A percentile compares a stretch with the other conserved stretches of the same genome.
These are phyloP conservation scores for Agonopterix alstromeriana DNA, from an alignment of 2,888 invertebrate genomes.

Conservation along the genomic window DNA sequence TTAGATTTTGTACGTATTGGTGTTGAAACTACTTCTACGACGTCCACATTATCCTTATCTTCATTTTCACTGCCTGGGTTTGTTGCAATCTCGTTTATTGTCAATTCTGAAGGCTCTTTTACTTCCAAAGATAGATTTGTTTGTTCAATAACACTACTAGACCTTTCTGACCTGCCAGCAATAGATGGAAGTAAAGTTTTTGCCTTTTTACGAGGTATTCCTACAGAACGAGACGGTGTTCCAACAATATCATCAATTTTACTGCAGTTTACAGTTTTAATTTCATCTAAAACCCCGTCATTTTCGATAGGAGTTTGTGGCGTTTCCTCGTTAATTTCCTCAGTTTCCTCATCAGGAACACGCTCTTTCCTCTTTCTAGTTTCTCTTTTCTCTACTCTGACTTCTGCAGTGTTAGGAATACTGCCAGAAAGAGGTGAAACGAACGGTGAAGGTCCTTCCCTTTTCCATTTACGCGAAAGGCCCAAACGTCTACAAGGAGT, in stretches of 20 bases:
- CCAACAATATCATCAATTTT: conserved; percentile 7
- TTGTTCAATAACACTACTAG: neutral
- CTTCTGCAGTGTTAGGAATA: conserved; percentile 22
- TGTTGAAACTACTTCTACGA: conserved; percentile 13
- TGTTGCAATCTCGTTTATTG: neutral
- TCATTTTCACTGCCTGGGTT: neutral
- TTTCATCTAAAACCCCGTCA: neutral
- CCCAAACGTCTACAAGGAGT: conserved; percentile 75
- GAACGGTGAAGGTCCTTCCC: conserved; percentile 52
- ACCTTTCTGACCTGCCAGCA: neutral
- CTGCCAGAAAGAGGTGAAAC: conserved; percentile 37
- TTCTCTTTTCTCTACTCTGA: conserved; percentile 22
- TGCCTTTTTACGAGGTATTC: conserved; percentile 37
- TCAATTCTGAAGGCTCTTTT: neutral
- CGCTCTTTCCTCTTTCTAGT: conserved; percentile 38
- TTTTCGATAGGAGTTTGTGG: conserved; percentile 7
- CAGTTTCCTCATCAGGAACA: conserved; percentile 18
- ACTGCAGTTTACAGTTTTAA: too few species aligned
- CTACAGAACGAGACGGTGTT: conserved; percentile 39
- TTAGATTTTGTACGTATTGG: conserved; percentile 25
- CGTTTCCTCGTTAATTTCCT: conserved; percentile 5
- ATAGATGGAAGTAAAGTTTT: conserved; percentile 21
- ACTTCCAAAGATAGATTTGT: neutral
- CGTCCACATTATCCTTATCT: neutral
- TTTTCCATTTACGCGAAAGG: conserved; percentile 64